Percentiles rank a stretch among this genome's conserved stretches.
Evolutionary conservation across 2,888 invertebrate species (phyloP).

Genomic region (Drosophila anceps): DNA sequence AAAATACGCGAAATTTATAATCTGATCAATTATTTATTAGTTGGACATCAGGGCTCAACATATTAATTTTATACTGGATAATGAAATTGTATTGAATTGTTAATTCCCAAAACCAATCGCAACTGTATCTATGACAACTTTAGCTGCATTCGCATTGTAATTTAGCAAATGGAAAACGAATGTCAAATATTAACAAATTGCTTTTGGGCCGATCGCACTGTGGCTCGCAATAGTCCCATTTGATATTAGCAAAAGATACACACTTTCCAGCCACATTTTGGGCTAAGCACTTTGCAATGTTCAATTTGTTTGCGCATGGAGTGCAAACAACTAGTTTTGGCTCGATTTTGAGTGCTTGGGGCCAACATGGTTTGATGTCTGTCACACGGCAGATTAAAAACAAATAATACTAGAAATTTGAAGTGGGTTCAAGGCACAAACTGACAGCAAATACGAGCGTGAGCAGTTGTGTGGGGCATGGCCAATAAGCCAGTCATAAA

Average conservation of each 20-base stretch:
- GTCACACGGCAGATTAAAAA: slow-evolving; percentile 67
- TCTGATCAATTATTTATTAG: too few relatives aligned
- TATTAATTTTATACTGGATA: background rate
- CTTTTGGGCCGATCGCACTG: background rate
- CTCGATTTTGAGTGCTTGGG: slow-evolving; percentile 7
- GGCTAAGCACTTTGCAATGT: slow-evolving; percentile 17
- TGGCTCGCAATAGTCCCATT: background rate
- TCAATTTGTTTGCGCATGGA: slow-evolving; percentile 22
- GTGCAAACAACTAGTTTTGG: slow-evolving; percentile 15
- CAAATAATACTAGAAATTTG: slow-evolving; percentile 58
- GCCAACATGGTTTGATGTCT: slow-evolving; percentile 39
- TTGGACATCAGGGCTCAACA: background rate
- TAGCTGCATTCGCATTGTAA: background rate
- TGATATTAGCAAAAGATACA: background rate
- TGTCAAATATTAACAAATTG: slow-evolving; percentile 3
- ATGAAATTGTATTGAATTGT: background rate
- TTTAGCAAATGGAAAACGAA: background rate
- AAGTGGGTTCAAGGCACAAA: slow-evolving; percentile 50
- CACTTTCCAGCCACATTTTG: slow-evolving; percentile 8
- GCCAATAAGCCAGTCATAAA: slow-evolving; percentile 51
- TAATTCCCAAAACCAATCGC: background rate
- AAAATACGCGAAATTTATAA: too few relatives aligned
- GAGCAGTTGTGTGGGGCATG: background rate
- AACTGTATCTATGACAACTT: background rate
- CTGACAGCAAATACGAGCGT: slow-evolving; percentile 3